Conservation (phyloP, 1,140 invertebrate genomes). For the Rhizoglyphus robini region DNA sequence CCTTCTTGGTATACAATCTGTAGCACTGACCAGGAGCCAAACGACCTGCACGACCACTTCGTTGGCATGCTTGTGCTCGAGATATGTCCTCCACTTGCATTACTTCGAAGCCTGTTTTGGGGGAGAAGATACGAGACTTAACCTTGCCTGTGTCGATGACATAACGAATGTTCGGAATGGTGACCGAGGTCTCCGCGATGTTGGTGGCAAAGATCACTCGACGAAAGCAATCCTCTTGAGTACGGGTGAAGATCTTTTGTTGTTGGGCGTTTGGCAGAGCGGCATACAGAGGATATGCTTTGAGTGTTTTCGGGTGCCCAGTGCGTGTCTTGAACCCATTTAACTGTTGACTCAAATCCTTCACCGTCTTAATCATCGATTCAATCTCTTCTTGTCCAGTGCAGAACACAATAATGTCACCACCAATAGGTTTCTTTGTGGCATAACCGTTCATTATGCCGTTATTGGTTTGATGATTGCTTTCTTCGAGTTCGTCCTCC, state of each 20-base stretch:
- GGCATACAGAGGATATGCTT: slow-evolving; percentile 58
- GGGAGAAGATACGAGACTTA: slow-evolving; percentile 60
- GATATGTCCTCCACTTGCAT: slow-evolving; percentile 69
- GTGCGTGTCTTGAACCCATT: slow-evolving; percentile 19
- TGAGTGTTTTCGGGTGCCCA: slow-evolving; percentile 4
- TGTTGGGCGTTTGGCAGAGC: slow-evolving; percentile 60
- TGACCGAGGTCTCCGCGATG: slow-evolving; percentile 92
- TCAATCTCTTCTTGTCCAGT: slow-evolving; percentile 99
- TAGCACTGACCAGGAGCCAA: slow-evolving; percentile 44
- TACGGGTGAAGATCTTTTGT: slow-evolving; percentile 53
- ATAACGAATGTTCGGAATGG: slow-evolving; percentile 80
- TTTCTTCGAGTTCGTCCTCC: slow-evolving; percentile 39
- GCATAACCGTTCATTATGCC: slow-evolving; percentile 47
- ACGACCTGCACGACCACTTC: slow-evolving; percentile 74
- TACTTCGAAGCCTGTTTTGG: slow-evolving; percentile 65
- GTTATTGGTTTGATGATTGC: not conserved
- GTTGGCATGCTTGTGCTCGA: slow-evolving; percentile 80
- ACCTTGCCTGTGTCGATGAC: slow-evolving; percentile 91
- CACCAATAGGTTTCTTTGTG: slow-evolving; percentile 7
- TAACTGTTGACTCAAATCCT: slow-evolving; percentile 42
- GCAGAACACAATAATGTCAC: slow-evolving; percentile 89
- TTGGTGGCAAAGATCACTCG: slow-evolving; percentile 95
- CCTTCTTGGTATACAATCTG: slow-evolving; percentile 33
- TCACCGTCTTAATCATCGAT: slow-evolving; percentile 57
- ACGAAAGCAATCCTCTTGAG: slow-evolving; percentile 33